These are phyloP conservation scores for Xanthorhoe designata DNA, from an alignment of 2,888 invertebrate genomes.

Conservation along the genomic window DNA sequence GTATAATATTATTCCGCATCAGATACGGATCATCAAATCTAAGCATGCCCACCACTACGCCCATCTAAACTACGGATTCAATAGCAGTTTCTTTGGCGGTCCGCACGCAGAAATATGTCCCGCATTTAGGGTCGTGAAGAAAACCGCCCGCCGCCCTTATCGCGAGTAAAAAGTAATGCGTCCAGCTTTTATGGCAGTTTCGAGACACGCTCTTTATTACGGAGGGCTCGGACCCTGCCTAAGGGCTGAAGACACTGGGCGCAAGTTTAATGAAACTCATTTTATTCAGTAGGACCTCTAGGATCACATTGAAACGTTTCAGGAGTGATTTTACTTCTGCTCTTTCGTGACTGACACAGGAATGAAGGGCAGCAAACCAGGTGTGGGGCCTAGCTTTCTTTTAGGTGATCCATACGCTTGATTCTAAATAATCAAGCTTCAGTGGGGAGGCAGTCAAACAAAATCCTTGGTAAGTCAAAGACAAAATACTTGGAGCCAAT, in stretches of 20 bases:
- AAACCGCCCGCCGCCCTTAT: slow-evolving; percentile 72
- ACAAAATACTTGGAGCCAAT: too few relatives aligned
- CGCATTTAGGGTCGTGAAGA: slow-evolving; percentile 50
- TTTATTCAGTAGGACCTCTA: too few relatives aligned
- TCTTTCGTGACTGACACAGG: too few relatives aligned
- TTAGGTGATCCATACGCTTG: too few relatives aligned
- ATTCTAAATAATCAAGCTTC: too few relatives aligned
- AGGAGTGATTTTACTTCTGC: too few relatives aligned
- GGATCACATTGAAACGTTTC: too few relatives aligned
- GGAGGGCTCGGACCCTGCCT: slow-evolving; percentile 61
- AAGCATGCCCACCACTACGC: slow-evolving; percentile 24
- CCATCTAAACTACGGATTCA: slow-evolving; percentile 22
- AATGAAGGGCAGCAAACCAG: too few relatives aligned
- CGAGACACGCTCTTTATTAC: slow-evolving; percentile 84
- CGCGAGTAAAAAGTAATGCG: slow-evolving; percentile 84
- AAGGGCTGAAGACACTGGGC: slow-evolving; percentile 49
- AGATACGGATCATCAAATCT: background rate
- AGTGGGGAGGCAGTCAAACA: too few relatives aligned
- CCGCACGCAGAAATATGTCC: slow-evolving; percentile 63
- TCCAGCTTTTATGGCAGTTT: slow-evolving; percentile 83
- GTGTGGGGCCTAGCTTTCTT: too few relatives aligned
- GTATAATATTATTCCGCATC: slow-evolving; percentile 2
- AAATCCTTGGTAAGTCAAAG: too few relatives aligned
- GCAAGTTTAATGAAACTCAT: slow-evolving; percentile 14
- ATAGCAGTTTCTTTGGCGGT: slow-evolving; percentile 38